Evolutionary conservation across 35 echinoderm and acorn worm species (phyloP).

Genomic region (Diadema setosum): DNA sequence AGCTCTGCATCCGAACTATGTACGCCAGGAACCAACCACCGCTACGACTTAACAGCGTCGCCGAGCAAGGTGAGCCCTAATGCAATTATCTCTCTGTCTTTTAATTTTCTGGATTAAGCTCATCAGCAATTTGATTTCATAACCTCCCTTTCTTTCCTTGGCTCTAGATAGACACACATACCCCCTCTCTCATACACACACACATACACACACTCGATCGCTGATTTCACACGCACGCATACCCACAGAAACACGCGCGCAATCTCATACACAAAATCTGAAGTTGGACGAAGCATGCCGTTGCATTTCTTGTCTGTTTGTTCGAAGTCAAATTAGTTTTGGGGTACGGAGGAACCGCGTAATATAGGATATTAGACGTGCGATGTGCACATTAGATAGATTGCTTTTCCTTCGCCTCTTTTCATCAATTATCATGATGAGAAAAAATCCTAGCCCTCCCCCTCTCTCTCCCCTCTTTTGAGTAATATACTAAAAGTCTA

Average conservation of each 20-base stretch:
- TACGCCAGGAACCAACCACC: not conserved
- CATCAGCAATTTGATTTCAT: conserved; percentile 5
- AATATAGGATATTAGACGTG: conserved; percentile 9
- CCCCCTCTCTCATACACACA: not conserved
- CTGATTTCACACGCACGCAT: not conserved
- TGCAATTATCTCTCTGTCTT: conserved; percentile 16
- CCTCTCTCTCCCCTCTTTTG: not conserved
- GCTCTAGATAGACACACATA: not conserved
- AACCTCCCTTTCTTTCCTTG: not conserved
- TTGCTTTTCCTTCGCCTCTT: conserved; percentile 2
- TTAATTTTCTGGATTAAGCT: conserved; percentile 20
- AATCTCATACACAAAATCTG: not conserved
- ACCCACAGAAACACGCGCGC: not conserved
- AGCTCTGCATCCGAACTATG: not conserved
- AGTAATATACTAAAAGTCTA: conserved; percentile 22
- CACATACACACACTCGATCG: not conserved
- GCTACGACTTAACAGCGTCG: not conserved
- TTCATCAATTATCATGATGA: conserved; percentile 32
- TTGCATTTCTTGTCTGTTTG: not conserved
- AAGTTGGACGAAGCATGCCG: not conserved
- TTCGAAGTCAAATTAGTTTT: conserved; percentile 27
- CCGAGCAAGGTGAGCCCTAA: not conserved
- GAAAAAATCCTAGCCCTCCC: not conserved
- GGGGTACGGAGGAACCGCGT: not conserved
- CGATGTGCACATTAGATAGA: conserved; percentile 29